phyloP scores from a whole-genome alignment of 2,888 invertebrate species.

The Capitulum mitella region DNA sequence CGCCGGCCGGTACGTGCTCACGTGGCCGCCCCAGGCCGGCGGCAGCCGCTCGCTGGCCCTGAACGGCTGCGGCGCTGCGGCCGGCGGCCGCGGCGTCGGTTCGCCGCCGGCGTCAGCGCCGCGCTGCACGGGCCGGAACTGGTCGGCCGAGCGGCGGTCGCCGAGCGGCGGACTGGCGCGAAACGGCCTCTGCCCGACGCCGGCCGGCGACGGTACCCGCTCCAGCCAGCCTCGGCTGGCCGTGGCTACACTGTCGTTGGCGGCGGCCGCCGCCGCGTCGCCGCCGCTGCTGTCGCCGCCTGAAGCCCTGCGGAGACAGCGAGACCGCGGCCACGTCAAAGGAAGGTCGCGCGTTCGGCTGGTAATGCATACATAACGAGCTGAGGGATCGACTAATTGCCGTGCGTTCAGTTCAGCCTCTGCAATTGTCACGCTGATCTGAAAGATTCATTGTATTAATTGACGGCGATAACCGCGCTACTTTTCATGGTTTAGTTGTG shows the following conservation, averaged over 20 bases:
- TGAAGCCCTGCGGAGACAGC: background rate
- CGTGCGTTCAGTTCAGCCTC: too few relatives aligned
- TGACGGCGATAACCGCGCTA: too few relatives aligned
- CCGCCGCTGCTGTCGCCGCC: background rate
- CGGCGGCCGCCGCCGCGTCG: background rate
- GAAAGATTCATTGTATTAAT: too few relatives aligned
- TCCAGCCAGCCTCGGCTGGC: background rate
- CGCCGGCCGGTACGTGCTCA: background rate
- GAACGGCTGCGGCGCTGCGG: background rate
- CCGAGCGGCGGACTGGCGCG: background rate
- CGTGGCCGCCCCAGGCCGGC: background rate
- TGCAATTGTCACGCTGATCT: too few relatives aligned
- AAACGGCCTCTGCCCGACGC: background rate
- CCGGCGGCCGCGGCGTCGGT: background rate
- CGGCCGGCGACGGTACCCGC: background rate
- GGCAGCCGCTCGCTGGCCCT: background rate
- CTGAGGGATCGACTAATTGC: too few relatives aligned
- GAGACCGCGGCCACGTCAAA: background rate
- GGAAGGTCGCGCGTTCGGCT: too few relatives aligned
- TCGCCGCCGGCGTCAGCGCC: background rate
- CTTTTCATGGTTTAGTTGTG: too few relatives aligned
- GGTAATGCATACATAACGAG: too few relatives aligned
- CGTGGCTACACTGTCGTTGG: background rate
- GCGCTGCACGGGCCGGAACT: background rate
- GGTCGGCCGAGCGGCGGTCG: background rate